Evolutionary conservation across 2,888 invertebrate species (phyloP).

Genomic region (Sinopyrophorus schimmeli): DNA sequence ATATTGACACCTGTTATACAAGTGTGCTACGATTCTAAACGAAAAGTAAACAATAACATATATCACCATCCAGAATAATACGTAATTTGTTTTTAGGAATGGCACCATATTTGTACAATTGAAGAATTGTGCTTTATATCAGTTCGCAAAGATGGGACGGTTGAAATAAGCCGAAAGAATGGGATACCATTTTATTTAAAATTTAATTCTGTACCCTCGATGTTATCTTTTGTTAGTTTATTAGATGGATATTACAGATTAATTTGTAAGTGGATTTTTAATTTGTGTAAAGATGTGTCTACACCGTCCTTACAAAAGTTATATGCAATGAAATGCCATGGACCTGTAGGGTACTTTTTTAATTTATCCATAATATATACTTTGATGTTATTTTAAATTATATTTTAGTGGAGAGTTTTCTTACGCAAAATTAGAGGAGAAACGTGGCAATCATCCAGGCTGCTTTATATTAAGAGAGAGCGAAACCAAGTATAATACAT

Average conservation of each 20-base stretch:
- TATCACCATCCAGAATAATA: slow-evolving; percentile 15
- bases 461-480: slow-evolving; percentile 83
- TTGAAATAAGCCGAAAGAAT: slow-evolving; percentile 75
- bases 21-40: slow-evolving; percentile 63
- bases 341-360: slow-evolving; percentile 91
- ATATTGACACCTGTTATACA: slow-evolving; percentile 68
- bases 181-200: slow-evolving; percentile 78
- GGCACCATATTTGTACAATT: slow-evolving; percentile 75
- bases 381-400: slow-evolving; percentile 10
- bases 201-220: slow-evolving; percentile 66
- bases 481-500: slow-evolving; percentile 76
- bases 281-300: slow-evolving; percentile 79
- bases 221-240: slow-evolving; percentile 79
- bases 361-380: no score
- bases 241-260: slow-evolving; percentile 87
- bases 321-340: slow-evolving; percentile 79
- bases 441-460: slow-evolving; percentile 73
- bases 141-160: slow-evolving; percentile 69
- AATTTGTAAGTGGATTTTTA: slow-evolving; percentile 88
- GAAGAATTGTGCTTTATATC: slow-evolving; percentile 85
- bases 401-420: slow-evolving; percentile 77
- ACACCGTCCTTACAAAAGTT: slow-evolving; percentile 79
- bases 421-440: slow-evolving; percentile 80
- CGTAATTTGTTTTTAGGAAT: slow-evolving; percentile 56
- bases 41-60: slow-evolving; percentile 58